Evolutionary conservation across 2,888 invertebrate species (phyloP), one percentile per base, ranked within the genome.

Genomic region (Acleris sparsana): DNA sequence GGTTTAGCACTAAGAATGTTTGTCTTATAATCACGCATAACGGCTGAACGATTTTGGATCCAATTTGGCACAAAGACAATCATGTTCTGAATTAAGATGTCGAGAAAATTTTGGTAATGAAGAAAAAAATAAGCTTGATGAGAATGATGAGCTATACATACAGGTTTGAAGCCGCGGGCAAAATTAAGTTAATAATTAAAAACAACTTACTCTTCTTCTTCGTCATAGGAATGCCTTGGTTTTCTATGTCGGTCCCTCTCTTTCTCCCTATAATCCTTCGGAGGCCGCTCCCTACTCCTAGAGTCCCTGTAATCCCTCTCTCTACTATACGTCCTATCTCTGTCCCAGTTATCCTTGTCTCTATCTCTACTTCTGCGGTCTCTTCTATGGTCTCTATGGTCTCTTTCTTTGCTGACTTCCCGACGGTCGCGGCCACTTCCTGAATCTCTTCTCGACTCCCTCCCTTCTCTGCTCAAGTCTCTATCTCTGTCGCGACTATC

Each of bases 141-240:
- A 4, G 22, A 22, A n/a, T n/a, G n/a, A n/a, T 20, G 20, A 2
- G 20, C 20, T 20, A 20, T 20, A 20, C 20, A 2, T 2, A 2
- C 2, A 2, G 22, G 22, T n/a, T n/a, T 6, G 25, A 25, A 33
- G 33, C 33, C 9, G 33, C 33, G 33, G 33, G 39, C 1, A 39
- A 13, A 11, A 44, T 5, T 13, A 3, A 7, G 6, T 44, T 5
- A n/a, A 20, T 20, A 46, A 46, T 46, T 0, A 7, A 46, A 17
- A 1, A 17, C 43, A 53, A 86, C 95, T 93, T 76, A 95, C 95
- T 95, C 95, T 80, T 95, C 95, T 67, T 95, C 95, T 70, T 95
- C 95, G 68, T 95, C 95, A 75, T 95, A 95, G 67, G 95, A 95
- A 73, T 93, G 94, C 75, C 93, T 86, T 16, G 93, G 88, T 79